Conservation (phyloP, 2,113 vertebrate genomes). For the pig (Sus scrofa) region DNA sequence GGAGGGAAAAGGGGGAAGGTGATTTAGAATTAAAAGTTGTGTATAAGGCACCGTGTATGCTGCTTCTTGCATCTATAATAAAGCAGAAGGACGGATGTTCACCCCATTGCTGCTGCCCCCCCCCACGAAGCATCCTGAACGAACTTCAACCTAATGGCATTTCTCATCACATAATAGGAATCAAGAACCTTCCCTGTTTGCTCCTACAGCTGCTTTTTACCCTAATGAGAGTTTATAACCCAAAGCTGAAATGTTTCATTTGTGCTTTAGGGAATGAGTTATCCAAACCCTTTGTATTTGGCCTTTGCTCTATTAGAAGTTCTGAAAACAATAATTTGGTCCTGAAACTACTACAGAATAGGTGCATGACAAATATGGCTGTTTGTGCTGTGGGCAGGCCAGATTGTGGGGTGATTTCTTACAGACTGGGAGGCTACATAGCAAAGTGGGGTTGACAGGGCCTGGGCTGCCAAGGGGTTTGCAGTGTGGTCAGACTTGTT, state of each 20-base stretch:
- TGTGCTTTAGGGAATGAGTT: not conserved
- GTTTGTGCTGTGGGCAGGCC: not conserved
- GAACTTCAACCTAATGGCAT: not conserved
- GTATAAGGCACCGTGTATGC: not conserved
- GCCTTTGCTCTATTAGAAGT: constrained; percentile 34
- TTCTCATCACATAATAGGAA: constrained; percentile 37
- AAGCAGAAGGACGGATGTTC: not conserved
- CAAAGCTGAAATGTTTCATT: not conserved
- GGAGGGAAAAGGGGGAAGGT: not conserved
- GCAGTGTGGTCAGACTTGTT: not conserved
- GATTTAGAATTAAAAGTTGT: not conserved
- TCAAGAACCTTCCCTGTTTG: not conserved
- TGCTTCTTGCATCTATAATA: not conserved
- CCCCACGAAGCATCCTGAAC: not conserved
- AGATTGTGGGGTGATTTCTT: rapidly evolving
- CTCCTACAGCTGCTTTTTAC: not conserved
- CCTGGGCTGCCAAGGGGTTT: not conserved
- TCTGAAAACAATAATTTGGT: constrained; percentile 9
- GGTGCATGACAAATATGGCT: not conserved
- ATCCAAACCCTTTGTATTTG: not conserved
- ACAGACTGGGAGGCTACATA: not conserved
- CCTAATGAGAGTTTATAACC: not conserved
- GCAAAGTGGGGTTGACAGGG: not conserved
- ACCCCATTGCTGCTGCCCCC: not conserved
- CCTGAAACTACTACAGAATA: constrained; percentile 20